phyloP scores from a whole-genome alignment of 2,797 vertebrate genomes.

The Cheirogaleus major region DNA sequence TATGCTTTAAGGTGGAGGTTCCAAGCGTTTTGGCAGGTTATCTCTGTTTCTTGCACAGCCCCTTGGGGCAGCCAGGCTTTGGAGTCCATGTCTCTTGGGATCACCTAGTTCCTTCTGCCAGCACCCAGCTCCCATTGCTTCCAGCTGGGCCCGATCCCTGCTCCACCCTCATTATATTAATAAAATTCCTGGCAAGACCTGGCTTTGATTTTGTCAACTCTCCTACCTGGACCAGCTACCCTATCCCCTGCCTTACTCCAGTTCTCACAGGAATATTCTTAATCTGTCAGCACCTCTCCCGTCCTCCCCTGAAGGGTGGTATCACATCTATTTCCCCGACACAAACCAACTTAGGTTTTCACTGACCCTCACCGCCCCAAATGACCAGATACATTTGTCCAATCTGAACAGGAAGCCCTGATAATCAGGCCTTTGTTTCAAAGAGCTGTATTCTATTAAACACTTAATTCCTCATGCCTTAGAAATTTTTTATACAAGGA shows the following conservation, averaged over 20 bases:
- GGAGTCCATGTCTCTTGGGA: conserved; percentile 13
- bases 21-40: background rate
- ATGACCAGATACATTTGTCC: background rate
- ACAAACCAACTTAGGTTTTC: background rate
- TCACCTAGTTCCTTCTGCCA: background rate
- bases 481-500: conserved; percentile 1
- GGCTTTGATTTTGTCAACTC: background rate
- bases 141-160: background rate
- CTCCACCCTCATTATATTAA: background rate
- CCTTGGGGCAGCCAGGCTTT: background rate
- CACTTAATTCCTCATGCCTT: conserved; percentile 32
- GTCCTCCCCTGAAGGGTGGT: background rate
- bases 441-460: conserved; percentile 20
- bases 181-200: background rate
- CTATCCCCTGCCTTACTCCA: background rate
- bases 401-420: background rate
- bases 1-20: background rate
- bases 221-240: background rate
- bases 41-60: background rate
- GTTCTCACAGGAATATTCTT: background rate
- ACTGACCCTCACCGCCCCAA: background rate
- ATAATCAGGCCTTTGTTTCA: conserved; percentile 14
- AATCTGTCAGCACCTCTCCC: background rate
- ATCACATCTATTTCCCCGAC: background rate
- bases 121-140: background rate